Evolutionary conservation across 2,888 invertebrate species (phyloP).

Genomic region (Orthosia gothica): DNA sequence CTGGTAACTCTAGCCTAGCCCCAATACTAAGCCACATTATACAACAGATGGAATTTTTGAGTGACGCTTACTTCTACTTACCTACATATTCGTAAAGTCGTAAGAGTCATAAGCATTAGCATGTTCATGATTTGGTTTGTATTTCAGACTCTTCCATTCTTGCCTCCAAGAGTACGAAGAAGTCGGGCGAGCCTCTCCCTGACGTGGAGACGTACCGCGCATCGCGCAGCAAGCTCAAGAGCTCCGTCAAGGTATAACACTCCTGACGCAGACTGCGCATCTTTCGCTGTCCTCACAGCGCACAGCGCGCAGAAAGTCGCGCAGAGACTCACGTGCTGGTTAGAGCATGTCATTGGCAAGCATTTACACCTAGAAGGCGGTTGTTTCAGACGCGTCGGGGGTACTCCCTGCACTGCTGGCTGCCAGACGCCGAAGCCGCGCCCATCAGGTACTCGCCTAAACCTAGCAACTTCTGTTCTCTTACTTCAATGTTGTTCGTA

Average conservation of each 20-base stretch:
- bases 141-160: slow-evolving; percentile 84
- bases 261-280: slow-evolving; percentile 11
- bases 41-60: neutral
- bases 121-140: neutral
- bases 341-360: slow-evolving; percentile 49
- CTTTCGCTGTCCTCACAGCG: too few species aligned
- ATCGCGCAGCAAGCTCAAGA: slow-evolving; percentile 80
- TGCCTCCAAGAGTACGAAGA: slow-evolving; percentile 85
- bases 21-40: too few species aligned
- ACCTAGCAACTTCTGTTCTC: neutral
- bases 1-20: too few species aligned
- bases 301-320: too few species aligned
- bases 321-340: slow-evolving; percentile 12
- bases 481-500: too few species aligned
- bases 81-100: neutral
- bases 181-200: slow-evolving; percentile 82
- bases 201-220: slow-evolving; percentile 84
- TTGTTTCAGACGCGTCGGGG: slow-evolving; percentile 90
- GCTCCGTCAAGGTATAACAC: slow-evolving; percentile 84
- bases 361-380: slow-evolving; percentile 87
- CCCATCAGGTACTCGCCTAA: slow-evolving; percentile 75
- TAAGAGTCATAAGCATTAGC: neutral
- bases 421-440: slow-evolving; percentile 80
- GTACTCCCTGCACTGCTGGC: slow-evolving; percentile 90
- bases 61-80: neutral